Evolutionary conservation across 2,888 invertebrate genomes (phyloP).

Genomic region (Leptinotarsa tumamoca): DNA sequence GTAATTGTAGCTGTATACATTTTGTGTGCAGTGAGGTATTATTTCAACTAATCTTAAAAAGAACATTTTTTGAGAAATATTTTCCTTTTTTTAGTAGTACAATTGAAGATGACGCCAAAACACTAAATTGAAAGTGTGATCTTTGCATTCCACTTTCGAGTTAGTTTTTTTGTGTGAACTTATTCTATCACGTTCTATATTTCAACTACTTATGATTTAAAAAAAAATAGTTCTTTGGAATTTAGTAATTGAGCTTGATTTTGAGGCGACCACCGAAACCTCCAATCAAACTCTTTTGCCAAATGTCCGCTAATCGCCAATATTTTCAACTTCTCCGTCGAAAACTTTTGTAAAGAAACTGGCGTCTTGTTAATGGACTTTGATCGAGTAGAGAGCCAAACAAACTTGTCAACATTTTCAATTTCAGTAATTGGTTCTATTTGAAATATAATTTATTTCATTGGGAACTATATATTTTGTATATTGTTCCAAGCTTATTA

Average conservation of each 20-base stretch:
- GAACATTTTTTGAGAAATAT: background rate
- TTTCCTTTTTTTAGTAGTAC: background rate
- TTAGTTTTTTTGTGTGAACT: background rate
- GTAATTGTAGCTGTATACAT: constrained; percentile 35
- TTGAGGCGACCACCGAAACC: background rate
- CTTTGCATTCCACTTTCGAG: background rate
- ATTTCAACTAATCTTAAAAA: constrained; percentile 1
- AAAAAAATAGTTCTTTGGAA: too few species aligned
- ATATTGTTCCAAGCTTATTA: constrained; percentile 35
- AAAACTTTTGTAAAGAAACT: constrained; percentile 22
- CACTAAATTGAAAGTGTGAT: background rate
- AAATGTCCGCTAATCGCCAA: background rate
- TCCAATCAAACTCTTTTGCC: background rate
- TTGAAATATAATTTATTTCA: constrained; percentile 1
- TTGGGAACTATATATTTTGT: constrained; percentile 3
- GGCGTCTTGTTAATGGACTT: constrained; percentile 25
- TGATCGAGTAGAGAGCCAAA: constrained; percentile 52
- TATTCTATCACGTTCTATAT: background rate
- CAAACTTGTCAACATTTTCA: constrained; percentile 13
- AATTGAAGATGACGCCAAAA: background rate
- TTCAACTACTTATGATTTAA: background rate
- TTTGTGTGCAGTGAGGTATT: constrained; percentile 38
- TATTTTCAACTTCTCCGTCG: background rate
- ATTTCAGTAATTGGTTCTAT: constrained; percentile 18
- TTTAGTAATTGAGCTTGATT: too few species aligned